phyloP scores from a whole-genome alignment of 2,113 vertebrate species.

The Acrocephalus arundinaceus region DNA sequence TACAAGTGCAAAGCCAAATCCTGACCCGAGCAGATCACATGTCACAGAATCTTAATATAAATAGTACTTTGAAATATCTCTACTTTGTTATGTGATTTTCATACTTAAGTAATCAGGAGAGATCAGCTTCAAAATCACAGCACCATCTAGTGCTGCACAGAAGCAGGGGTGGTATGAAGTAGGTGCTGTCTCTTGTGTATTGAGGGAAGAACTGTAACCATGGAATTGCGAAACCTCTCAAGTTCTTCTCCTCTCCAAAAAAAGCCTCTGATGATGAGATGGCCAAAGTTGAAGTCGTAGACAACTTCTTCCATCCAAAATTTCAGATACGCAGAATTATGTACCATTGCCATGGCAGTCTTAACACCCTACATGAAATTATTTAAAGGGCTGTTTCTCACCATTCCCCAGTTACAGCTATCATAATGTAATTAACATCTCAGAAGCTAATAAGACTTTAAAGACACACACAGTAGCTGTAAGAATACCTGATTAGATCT shows the following conservation, averaged over 20 bases:
- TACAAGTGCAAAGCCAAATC: background rate
- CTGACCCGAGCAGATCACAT: accelerated
- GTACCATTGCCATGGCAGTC: background rate
- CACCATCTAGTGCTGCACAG: slow-evolving; percentile 30
- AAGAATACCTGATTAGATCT: slow-evolving; percentile 75
- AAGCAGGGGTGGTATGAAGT: background rate
- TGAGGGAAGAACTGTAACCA: background rate
- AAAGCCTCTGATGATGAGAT: background rate
- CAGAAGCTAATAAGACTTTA: background rate
- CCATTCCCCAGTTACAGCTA: background rate
- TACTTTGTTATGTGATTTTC: background rate
- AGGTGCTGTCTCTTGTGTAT: background rate
- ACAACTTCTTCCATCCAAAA: background rate
- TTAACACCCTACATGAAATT: background rate
- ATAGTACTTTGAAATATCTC: background rate
- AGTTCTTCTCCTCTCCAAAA: background rate
- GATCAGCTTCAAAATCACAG: background rate
- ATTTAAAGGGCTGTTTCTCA: background rate
- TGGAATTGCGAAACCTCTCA: background rate
- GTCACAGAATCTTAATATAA: background rate
- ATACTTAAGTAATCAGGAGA: background rate
- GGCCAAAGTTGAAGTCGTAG: background rate
- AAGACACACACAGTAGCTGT: background rate
- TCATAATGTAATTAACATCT: background rate
- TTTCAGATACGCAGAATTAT: background rate